phyloP scores from a whole-genome alignment of 1,140 invertebrate species.

The Brachionus rubens region DNA sequence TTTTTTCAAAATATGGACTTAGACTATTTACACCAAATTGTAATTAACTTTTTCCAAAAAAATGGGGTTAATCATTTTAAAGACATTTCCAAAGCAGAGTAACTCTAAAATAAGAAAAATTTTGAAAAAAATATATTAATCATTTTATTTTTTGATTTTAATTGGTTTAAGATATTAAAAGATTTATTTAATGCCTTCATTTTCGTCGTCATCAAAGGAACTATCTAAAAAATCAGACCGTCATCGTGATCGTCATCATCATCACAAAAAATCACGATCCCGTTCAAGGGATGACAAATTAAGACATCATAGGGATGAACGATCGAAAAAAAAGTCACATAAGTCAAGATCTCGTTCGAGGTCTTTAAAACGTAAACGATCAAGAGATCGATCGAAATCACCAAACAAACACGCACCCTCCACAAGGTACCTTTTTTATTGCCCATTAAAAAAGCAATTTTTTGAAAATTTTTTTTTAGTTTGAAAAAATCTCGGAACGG shows the following conservation, averaged over 20 bases:
- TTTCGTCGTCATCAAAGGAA: conserved; percentile 11
- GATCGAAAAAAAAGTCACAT: neutral
- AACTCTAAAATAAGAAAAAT: too few relatives aligned
- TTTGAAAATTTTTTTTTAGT: neutral
- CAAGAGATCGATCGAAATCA: neutral
- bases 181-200: too few relatives aligned
- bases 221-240: neutral
- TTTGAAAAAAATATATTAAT: too few relatives aligned
- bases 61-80: too few relatives aligned
- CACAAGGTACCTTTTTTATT: neutral
- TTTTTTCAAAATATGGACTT: too few relatives aligned
- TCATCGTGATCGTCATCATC: neutral
- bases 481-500: conserved; percentile 15
- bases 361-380: neutral
- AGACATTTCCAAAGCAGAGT: too few relatives aligned
- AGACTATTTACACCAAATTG: too few relatives aligned
- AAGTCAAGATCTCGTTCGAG: conserved; percentile 10
- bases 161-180: too few relatives aligned
- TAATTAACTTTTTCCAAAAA: too few relatives aligned
- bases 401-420: neutral
- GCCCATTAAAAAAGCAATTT: too few relatives aligned
- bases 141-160: too few relatives aligned
- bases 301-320: neutral
- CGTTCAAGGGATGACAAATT: conserved; percentile 12
- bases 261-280: conserved; percentile 2